These are phyloP conservation scores for Aulostomus chinensis DNA, from an alignment of 2,797 vertebrate species.

Conservation along the genomic window DNA sequence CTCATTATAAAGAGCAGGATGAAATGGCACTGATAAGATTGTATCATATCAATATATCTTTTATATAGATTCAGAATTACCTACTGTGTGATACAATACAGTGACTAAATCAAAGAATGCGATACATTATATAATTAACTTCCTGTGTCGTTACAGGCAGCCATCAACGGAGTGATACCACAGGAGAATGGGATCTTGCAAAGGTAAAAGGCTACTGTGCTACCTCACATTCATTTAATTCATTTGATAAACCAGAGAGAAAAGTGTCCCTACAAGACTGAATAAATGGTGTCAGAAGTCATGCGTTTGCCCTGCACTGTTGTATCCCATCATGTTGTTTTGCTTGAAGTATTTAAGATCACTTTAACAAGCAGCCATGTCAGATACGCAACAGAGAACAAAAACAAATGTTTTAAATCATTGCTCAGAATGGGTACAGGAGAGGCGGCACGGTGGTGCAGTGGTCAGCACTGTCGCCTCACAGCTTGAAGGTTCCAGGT, in stretches of 20 bases:
- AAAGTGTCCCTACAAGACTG: not conserved
- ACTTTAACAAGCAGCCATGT: not conserved
- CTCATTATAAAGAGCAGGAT: no score
- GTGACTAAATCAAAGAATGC: not conserved
- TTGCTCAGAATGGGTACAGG: no score
- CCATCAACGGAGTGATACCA: constrained; percentile 99
- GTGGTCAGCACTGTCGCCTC: no score
- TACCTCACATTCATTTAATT: constrained; percentile 9
- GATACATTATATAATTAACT: not conserved
- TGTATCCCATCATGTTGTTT: not conserved
- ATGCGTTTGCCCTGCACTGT: not conserved
- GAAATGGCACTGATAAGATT: no score
- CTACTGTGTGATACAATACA: not conserved
- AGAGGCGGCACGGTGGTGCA: no score
- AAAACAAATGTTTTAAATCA: not conserved
- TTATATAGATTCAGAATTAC: no score
- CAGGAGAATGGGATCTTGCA: constrained; percentile 99
- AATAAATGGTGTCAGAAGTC: not conserved
- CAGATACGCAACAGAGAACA: no score
- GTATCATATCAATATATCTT: no score
- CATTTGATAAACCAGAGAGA: not conserved
- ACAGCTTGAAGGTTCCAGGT: no score
- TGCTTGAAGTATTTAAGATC: not conserved
- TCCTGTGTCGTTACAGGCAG: constrained; percentile 86
- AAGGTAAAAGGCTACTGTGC: constrained; percentile 71